Conservation (phyloP, 2,888 invertebrate species). For the Phasia obesa region DNA sequence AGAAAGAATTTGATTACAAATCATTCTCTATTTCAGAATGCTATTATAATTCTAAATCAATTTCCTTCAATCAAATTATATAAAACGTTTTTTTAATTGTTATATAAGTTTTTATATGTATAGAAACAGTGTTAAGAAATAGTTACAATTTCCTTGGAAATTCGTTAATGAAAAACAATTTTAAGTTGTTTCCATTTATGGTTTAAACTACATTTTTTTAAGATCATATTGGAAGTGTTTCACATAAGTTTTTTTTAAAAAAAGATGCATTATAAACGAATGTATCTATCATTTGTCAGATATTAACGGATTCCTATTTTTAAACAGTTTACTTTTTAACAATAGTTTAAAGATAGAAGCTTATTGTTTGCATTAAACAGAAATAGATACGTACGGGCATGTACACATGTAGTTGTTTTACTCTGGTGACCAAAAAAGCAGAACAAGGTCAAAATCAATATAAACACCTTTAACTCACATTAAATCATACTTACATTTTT, state of each 20-base stretch:
- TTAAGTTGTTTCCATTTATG: conserved; percentile 9
- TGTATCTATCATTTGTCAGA: background rate
- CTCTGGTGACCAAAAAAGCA: conserved; percentile 10
- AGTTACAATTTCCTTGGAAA: background rate
- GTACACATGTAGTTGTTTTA: too few relatives aligned
- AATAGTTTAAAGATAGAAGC: background rate
- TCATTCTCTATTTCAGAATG: too few relatives aligned
- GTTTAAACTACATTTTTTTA: conserved; percentile 22
- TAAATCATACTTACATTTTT: background rate
- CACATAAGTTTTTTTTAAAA: conserved; percentile 11
- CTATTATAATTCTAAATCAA: too few relatives aligned
- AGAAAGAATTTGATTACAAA: too few relatives aligned
- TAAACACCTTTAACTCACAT: conserved; percentile 3
- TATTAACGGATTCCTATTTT: conserved; percentile 10
- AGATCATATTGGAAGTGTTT: background rate
- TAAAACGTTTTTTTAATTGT: too few relatives aligned
- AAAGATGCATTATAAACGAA: background rate
- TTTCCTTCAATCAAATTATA: too few relatives aligned
- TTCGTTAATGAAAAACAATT: background rate
- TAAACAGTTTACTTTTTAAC: background rate
- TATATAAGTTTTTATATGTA: background rate
- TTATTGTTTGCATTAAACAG: background rate
- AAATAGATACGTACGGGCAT: background rate
- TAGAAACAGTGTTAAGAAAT: background rate
- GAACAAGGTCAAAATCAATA: conserved; percentile 38